A percentile compares a stretch with the other conserved stretches of the same genome.
Evolutionary conservation across 2,113 vertebrate species (phyloP).

Genomic region (Charadrius vociferus): DNA sequence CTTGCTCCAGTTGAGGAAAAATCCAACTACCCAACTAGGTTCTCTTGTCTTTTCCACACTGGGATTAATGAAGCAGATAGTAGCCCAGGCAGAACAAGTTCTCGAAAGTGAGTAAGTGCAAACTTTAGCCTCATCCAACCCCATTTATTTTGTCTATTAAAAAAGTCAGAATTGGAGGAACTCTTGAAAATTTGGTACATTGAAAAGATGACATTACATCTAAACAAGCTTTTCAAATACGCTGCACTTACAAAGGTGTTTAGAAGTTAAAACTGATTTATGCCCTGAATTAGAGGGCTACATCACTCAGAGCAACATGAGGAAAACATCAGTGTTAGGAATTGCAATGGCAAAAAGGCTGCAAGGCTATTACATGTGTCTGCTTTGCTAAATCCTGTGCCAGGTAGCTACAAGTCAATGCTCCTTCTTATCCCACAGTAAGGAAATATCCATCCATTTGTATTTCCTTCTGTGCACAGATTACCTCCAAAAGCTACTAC

Average conservation of each 20-base stretch:
- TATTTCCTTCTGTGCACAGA: background rate
- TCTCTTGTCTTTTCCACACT: background rate
- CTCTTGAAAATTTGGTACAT: background rate
- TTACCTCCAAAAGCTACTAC: background rate
- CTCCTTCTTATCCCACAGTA: background rate
- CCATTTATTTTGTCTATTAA: background rate
- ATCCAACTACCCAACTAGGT: background rate
- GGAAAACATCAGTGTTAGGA: background rate
- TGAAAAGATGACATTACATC: background rate
- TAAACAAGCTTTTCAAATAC: background rate
- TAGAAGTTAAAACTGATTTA: background rate
- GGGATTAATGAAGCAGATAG: background rate
- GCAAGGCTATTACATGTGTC: background rate
- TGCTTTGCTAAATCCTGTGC: background rate
- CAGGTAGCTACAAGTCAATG: background rate
- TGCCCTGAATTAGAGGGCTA: background rate
- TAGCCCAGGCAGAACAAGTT: background rate
- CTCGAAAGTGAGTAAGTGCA: background rate
- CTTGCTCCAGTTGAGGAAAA: background rate
- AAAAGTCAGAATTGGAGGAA: background rate
- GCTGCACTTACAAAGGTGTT: background rate
- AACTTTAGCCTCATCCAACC: background rate
- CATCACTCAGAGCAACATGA: background rate
- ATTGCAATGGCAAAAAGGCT: background rate
- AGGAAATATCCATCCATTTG: background rate